Percentiles rank a stretch among this genome's conserved stretches.
These are phyloP conservation scores for Hemicentrotus pulcherrimus DNA, from an alignment of 35 echinoderm and acorn worm genomes.

Conservation along the genomic window DNA sequence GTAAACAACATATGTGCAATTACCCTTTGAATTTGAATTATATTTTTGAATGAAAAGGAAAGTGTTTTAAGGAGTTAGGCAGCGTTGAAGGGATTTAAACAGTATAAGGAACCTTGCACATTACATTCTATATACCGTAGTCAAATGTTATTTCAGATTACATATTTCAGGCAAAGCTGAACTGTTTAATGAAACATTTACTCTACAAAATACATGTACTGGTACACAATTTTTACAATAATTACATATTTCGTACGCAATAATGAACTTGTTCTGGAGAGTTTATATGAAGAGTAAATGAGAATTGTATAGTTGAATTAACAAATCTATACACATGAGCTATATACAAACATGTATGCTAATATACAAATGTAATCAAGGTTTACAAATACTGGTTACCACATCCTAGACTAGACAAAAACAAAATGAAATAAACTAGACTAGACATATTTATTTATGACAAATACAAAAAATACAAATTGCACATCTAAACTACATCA, in stretches of 20 bases:
- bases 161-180: not conserved
- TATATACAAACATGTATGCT: conserved; percentile 1
- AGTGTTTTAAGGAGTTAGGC: too few relatives aligned
- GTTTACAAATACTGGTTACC: not conserved
- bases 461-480: conserved; percentile 1
- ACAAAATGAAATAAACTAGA: not conserved
- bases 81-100: too few relatives aligned
- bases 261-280: not conserved
- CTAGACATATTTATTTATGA: not conserved
- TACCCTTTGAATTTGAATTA: too few relatives aligned
- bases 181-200: not conserved
- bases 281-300: not conserved
- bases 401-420: not conserved
- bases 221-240: not conserved
- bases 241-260: not conserved
- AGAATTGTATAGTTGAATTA: not conserved
- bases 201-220: not conserved
- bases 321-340: not conserved
- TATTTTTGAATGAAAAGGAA: too few relatives aligned
- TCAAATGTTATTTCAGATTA: not conserved
- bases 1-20: too few relatives aligned
- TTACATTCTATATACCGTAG: not conserved
- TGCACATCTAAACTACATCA: not conserved
- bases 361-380: not conserved
- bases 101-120: too few relatives aligned